Conservation (phyloP, 2,888 invertebrate genomes). For the Pterobdella sp. region DNA sequence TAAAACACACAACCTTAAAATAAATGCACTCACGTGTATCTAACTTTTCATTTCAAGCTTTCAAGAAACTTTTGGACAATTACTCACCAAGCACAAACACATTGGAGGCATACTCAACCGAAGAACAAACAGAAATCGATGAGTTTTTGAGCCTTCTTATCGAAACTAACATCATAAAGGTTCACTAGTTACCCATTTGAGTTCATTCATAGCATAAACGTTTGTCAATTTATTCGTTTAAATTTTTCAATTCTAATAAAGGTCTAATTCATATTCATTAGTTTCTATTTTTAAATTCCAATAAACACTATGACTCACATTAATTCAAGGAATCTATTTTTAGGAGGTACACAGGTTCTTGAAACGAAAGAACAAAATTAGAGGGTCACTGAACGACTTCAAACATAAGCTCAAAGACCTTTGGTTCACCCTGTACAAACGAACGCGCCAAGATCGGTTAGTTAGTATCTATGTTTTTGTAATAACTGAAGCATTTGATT, state of each 20-base stretch:
- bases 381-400: constrained; percentile 42
- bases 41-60: constrained; percentile 41
- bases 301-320: too few relatives aligned
- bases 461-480: too few relatives aligned
- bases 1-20: too few relatives aligned
- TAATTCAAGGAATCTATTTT: neutral
- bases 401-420: constrained; percentile 45
- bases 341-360: constrained; percentile 47
- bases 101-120: constrained; percentile 45
- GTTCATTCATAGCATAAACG: neutral
- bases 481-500: too few relatives aligned
- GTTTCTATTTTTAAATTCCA: neutral
- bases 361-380: constrained; percentile 42
- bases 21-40: too few relatives aligned
- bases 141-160: constrained; percentile 46
- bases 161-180: constrained; percentile 47
- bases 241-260: neutral
- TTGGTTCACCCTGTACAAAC: constrained; percentile 48
- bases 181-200: neutral
- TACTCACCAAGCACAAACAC: constrained; percentile 46
- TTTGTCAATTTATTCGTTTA: too few relatives aligned
- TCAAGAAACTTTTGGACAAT: constrained; percentile 48
- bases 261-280: neutral
- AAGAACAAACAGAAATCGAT: constrained; percentile 46
- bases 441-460: constrained; percentile 43